A percentile compares a stretch with the other conserved stretches of the same genome.
Conservation (phyloP, 2,797 vertebrate genomes). For the Sebastes oblongus region DNA sequence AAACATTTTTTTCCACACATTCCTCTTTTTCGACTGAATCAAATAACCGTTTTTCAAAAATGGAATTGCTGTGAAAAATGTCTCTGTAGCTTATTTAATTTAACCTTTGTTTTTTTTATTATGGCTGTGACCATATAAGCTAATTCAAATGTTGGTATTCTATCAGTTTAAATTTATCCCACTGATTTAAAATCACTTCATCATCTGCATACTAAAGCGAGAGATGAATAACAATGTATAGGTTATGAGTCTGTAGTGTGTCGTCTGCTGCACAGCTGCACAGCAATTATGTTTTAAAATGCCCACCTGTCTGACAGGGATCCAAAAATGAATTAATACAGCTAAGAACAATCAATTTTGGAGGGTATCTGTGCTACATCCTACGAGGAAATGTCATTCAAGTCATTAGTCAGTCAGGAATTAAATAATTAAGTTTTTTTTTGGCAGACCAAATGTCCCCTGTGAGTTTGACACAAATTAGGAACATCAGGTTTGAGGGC, state of each 20-base stretch:
- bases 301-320: not conserved
- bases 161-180: not conserved
- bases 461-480: conserved; percentile 39
- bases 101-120: not conserved
- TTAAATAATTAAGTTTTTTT: conserved; percentile 55
- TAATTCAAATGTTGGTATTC: not conserved
- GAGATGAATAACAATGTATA: not conserved
- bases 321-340: conserved; percentile 29
- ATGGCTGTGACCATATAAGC: not conserved
- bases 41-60: not conserved
- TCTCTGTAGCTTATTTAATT: not conserved
- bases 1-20: not conserved
- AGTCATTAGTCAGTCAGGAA: conserved; percentile 37
- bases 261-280: conserved; percentile 4
- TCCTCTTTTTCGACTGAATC: not conserved
- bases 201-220: not conserved
- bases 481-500: conserved; percentile 33
- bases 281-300: conserved; percentile 6
- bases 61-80: not conserved
- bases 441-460: conserved; percentile 33
- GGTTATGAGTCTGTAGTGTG: not conserved
- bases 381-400: conserved; percentile 18
- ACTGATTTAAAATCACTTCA: not conserved
- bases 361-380: conserved; percentile 9
- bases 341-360: conserved; percentile 13